These are phyloP conservation scores for Furcula furcula DNA, from an alignment of 2,888 invertebrate genomes.

Conservation along the genomic window DNA sequence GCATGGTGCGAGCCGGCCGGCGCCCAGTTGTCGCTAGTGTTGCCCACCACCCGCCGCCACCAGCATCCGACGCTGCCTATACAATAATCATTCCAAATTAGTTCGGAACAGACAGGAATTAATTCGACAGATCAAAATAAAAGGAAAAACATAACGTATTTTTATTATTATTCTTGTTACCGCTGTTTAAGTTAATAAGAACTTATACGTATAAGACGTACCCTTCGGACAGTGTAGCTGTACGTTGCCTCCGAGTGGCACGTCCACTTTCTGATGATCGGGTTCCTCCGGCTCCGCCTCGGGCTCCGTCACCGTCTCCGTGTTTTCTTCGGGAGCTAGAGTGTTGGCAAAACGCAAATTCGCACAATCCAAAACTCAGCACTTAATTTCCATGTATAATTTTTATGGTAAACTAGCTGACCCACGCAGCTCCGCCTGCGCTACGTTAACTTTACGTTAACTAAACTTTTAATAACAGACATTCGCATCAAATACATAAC, in stretches of 20 bases:
- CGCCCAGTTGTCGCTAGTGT: slow-evolving; percentile 61
- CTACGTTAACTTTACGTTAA: too few species aligned
- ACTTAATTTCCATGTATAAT: too few species aligned
- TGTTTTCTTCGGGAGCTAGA: slow-evolving; percentile 51
- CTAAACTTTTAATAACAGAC: too few species aligned
- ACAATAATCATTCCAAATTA: neutral
- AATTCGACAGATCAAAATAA: too few species aligned
- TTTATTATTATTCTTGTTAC: neutral
- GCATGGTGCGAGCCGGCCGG: slow-evolving; percentile 70
- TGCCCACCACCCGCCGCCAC: slow-evolving; percentile 72
- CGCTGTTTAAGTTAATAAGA: neutral
- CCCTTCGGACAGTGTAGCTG: slow-evolving; percentile 93
- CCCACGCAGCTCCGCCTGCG: too few species aligned
- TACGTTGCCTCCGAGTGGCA: slow-evolving; percentile 92
- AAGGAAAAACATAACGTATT: too few species aligned
- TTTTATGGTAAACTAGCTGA: too few species aligned
- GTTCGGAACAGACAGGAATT: too few species aligned
- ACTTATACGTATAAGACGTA: slow-evolving; percentile 31
- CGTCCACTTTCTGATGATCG: slow-evolving; percentile 86
- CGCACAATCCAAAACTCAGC: too few species aligned
- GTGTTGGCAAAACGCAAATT: too few species aligned
- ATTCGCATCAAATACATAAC: too few species aligned
- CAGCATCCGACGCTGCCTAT: slow-evolving; percentile 73
- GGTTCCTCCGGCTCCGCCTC: slow-evolving; percentile 47
- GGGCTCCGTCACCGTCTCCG: slow-evolving; percentile 44